Conservation (phyloP, 2,797 vertebrate genomes). For the Salmo trutta region DNA sequence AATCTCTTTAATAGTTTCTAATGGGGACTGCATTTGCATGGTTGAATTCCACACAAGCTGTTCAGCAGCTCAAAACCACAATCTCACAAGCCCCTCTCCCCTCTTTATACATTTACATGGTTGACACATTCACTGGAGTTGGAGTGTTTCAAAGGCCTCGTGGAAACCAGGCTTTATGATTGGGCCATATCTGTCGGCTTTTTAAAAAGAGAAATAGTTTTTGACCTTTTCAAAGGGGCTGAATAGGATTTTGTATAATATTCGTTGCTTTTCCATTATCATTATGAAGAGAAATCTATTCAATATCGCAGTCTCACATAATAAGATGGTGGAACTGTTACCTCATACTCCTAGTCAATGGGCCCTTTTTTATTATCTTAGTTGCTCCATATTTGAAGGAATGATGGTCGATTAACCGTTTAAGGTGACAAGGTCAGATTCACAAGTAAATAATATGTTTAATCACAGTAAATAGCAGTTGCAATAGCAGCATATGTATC, state of each 20-base stretch:
- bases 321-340: neutral
- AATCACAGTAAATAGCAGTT: constrained; percentile 11
- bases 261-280: neutral
- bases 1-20: constrained; percentile 27
- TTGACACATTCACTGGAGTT: constrained; percentile 36
- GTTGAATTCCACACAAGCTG: constrained; percentile 40
- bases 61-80: constrained; percentile 43
- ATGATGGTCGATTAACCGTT: neutral
- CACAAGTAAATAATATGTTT: neutral
- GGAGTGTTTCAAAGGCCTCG: constrained; percentile 20
- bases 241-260: too few relatives aligned
- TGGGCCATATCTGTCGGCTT: constrained; percentile 42
- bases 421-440: constrained; percentile 14
- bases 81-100: constrained; percentile 34
- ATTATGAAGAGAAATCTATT: neutral
- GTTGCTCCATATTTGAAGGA: neutral
- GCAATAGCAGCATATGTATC: neutral
- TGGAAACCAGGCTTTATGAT: constrained; percentile 47
- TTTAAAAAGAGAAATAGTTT: constrained; percentile 4
- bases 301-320: neutral
- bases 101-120: constrained; percentile 48
- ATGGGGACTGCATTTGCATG: constrained; percentile 45
- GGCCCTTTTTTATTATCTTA: neutral
- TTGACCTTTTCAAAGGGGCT: too few relatives aligned
- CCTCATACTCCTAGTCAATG: neutral